Evolutionary conservation across 2,888 invertebrate genomes (phyloP).

Genomic region (Rotaria socialis): DNA sequence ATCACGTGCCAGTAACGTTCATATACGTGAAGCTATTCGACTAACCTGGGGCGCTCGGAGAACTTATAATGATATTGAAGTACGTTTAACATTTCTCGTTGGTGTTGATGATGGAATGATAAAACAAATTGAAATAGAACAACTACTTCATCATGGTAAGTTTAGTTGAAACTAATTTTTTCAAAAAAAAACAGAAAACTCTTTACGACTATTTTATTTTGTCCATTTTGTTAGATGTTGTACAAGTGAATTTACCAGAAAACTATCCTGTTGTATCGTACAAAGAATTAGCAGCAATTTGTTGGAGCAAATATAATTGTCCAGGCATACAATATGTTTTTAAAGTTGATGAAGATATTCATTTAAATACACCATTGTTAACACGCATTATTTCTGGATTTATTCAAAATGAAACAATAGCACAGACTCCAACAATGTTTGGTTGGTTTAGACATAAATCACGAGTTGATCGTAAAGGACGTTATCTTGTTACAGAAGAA

Average conservation of each 20-base stretch:
- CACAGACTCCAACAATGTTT: neutral
- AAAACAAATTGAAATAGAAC: conserved; percentile 17
- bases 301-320: conserved; percentile 6
- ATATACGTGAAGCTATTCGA: conserved; percentile 35
- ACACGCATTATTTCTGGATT: neutral
- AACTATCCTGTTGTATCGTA: conserved; percentile 22
- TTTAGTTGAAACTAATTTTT: neutral
- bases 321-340: neutral
- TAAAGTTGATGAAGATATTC: conserved; percentile 37
- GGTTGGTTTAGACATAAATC: conserved; percentile 30
- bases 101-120: neutral
- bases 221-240: neutral
- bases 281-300: conserved; percentile 21
- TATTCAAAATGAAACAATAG: neutral
- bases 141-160: neutral
- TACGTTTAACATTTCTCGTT: neutral
- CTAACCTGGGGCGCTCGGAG: neutral
- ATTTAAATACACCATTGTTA: conserved; percentile 27
- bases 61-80: neutral
- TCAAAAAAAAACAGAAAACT: neutral
- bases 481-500: conserved; percentile 21
- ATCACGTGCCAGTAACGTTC: neutral
- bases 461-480: neutral
- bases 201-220: neutral
- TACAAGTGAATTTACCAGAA: conserved; percentile 9